Percentiles rank a stretch among this genome's conserved stretches.
Evolutionary conservation across 53 echinoderm and acorn worm species (phyloP).

Genomic region (Arbacia lixula): DNA sequence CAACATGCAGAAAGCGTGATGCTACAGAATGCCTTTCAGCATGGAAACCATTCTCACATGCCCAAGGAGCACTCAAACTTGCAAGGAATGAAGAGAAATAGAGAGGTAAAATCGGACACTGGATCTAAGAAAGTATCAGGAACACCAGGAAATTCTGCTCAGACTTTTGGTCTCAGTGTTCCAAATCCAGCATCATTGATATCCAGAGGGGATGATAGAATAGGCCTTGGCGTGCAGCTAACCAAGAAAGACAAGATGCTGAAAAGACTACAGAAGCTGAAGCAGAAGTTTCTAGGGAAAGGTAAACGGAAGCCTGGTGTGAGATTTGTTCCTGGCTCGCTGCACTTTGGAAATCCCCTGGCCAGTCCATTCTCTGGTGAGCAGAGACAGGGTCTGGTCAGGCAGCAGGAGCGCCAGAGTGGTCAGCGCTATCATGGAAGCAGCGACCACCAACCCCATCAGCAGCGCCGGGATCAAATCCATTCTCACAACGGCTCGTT

Average conservation of each 20-base stretch:
- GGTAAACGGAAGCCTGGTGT: not conserved
- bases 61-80: too few relatives aligned
- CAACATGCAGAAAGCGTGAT: too few relatives aligned
- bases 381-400: not conserved
- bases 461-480: not conserved
- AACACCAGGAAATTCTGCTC: too few relatives aligned
- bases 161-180: too few relatives aligned
- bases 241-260: conserved; percentile 14
- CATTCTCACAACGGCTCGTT: not conserved
- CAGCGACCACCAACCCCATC: not conserved
- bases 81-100: too few relatives aligned
- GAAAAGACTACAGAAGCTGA: conserved; percentile 13
- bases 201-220: too few relatives aligned
- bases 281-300: not conserved
- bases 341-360: conserved; percentile 8
- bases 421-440: not conserved
- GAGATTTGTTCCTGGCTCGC: not conserved
- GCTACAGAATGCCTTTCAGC: too few relatives aligned
- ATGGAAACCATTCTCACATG: too few relatives aligned
- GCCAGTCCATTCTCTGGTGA: not conserved
- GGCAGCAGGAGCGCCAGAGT: not conserved
- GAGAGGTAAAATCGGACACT: too few relatives aligned
- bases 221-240: too few relatives aligned
- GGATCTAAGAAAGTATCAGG: too few relatives aligned
- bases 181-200: too few relatives aligned